A percentile compares a stretch with the other conserved stretches of the same genome.
phyloP scores from a whole-genome alignment of 2,797 vertebrate species.

The Alca torda region DNA sequence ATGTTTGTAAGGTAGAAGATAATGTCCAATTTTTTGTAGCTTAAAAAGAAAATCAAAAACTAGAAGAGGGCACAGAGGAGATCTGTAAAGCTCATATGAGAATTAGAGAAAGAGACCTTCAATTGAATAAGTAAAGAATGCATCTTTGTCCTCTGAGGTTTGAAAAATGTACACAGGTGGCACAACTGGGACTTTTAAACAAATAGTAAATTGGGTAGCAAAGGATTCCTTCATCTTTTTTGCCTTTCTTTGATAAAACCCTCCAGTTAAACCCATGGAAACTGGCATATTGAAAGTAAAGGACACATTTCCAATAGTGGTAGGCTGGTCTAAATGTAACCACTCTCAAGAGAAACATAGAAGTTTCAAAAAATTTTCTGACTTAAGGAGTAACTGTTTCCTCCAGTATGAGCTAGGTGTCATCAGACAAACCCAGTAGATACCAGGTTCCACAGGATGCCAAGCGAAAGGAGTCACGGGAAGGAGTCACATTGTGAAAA shows the following conservation, averaged over 20 bases:
- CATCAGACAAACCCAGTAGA: not conserved
- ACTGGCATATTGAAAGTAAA: not conserved
- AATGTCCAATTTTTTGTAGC: not conserved
- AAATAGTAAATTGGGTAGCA: not conserved
- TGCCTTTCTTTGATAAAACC: not conserved
- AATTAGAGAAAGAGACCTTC: not conserved
- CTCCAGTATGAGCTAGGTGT: not conserved
- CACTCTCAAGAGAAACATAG: not conserved
- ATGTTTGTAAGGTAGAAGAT: not conserved
- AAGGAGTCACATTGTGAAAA: not conserved
- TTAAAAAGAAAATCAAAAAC: not conserved
- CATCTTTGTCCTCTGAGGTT: not conserved
- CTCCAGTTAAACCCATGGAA: not conserved
- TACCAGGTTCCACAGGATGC: not conserved
- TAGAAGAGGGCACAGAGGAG: not conserved
- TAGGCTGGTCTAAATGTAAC: too few species aligned
- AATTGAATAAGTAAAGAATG: not conserved
- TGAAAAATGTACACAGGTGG: not conserved
- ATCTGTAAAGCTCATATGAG: not conserved
- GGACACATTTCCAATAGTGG: not conserved
- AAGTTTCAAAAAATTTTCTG: not conserved
- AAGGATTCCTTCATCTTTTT: not conserved
- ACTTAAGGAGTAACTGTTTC: not conserved
- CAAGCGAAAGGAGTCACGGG: not conserved
- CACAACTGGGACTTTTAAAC: not conserved